Evolutionary conservation across 2,113 vertebrate species (phyloP), one percentile per base, ranked within the genome.

Genomic region (Gavialis gangeticus): DNA sequence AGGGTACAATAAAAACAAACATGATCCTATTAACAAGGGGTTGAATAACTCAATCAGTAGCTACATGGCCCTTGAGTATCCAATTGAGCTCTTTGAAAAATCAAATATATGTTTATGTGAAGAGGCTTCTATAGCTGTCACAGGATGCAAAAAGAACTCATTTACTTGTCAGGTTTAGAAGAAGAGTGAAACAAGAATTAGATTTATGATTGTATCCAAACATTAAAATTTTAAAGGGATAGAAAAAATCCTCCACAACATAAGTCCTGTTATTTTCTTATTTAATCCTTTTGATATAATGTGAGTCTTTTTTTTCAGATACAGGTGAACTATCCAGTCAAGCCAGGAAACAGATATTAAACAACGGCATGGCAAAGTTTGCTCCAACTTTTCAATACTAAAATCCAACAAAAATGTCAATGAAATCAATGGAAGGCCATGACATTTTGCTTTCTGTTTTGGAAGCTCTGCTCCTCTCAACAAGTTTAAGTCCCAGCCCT

Each of bases 81-180:
- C 82, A 87, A 5, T 55, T 84, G 81, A 96, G 94, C n/a, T 54
- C 54, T 92, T 93, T 77, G 63, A 96, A 94, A 92, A 88, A 95
- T 89, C 75, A 91, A 91, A 56, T 67, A 46, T 11, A 14, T 78
- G n/a, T 64, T 75, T 1, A 7, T 79, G 30, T 90, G 22, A 24
- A 57, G 3, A 82, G 62, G 66, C 28, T 93, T 81, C 27, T 79
- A 85, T 34, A 80, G 56, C 21, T 5, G 12, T 17, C 63, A 56
- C 0, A 60, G 24, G 55, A 87, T 58, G 80, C 59, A 89, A 55
- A 62, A 77, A 15, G 67, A 88, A 63, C 12, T 5, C 19, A 88
- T 1, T 10, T 66, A 69, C 27, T 91, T 82, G 67, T 30, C 57
- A 17, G 54, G 46, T 63, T 95, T 96, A 80, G 46, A 84, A 84